Base-by-base conservation (phyloP, 2,797 vertebrate species). In the Pristis pectinata region DNA sequence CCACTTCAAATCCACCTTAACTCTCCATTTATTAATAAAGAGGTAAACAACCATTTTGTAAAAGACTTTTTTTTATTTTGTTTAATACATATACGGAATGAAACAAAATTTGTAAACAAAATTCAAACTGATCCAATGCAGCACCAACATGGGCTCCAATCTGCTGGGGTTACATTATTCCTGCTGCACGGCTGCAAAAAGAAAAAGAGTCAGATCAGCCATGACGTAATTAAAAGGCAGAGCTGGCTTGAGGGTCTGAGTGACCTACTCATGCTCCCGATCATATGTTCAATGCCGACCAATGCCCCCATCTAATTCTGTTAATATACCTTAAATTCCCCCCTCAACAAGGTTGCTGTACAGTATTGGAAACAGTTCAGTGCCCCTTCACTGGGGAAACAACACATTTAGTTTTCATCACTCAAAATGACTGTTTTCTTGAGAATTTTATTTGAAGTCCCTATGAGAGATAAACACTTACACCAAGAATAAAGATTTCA, bases 81-180 rank as follows among this genome's bases (percentile, higher is more conserved):
- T 91, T 91, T 64, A 87, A 64, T n/a, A 37, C 37, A 87, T 49
- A 10, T 91, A 91, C n/a, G 87, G 87, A 91, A 91, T 64, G 59
- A 91, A 91, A 87, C 83, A 87, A 56, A 59, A 64, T 37, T 59
- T 64, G 85, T 89, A 89, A 89, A 89, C 59, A 89, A 89, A 61
- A n/a, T 91, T 64, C 87, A 91, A 37, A 91, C 87, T 64, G 59
- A 64, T 64, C 87, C 87, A 64, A 9, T 9, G 87, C 56, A 64
- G 34, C 15, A 7, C 1, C 87, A 91, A 91, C 37, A 24, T 11
- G 19, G 59, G 87, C 37, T 91, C 59, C 87, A 19, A n/a, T 64
- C 53, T 30, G 56, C 70, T 27, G 70, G 70, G 70, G 24, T 13
- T 61, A 22, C 87, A 91, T 91, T 64, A 61, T 61, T 91, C 7